These are phyloP conservation scores for Monopis laevigella DNA, from an alignment of 2,888 invertebrate species.

Conservation along the genomic window DNA sequence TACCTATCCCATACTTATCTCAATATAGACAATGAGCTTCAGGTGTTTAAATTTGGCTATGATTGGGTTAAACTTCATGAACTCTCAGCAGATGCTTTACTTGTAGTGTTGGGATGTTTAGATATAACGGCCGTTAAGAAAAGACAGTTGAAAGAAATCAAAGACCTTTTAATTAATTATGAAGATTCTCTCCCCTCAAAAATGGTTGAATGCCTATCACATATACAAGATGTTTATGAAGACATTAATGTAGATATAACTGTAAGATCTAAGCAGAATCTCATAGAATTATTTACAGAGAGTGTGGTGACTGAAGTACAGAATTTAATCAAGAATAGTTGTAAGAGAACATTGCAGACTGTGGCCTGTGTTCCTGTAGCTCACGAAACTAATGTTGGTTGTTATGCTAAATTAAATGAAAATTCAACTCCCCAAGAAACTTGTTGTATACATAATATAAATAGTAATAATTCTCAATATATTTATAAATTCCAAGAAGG, in stretches of 20 bases:
- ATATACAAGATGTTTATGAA: slow-evolving; percentile 23
- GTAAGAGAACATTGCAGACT: slow-evolving; percentile 27
- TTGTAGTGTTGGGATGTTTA: slow-evolving; percentile 42
- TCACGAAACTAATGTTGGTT: no score
- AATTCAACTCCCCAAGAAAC: not conserved
- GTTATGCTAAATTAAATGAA: not conserved
- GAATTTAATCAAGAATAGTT: slow-evolving; percentile 32
- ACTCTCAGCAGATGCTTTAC: slow-evolving; percentile 36
- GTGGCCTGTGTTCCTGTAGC: slow-evolving; percentile 37
- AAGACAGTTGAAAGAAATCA: slow-evolving; percentile 32
- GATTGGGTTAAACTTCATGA: slow-evolving; percentile 35
- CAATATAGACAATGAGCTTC: slow-evolving; percentile 33
- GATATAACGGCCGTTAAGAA: slow-evolving; percentile 32
- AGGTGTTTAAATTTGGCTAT: slow-evolving; percentile 48
- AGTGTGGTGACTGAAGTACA: slow-evolving; percentile 39
- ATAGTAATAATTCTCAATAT: no score
- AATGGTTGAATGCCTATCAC: slow-evolving; percentile 35
- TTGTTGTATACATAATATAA: not conserved
- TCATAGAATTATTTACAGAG: slow-evolving; percentile 35
- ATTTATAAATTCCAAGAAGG: slow-evolving; percentile 34
- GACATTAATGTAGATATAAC: slow-evolving; percentile 24
- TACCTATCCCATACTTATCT: slow-evolving; percentile 51
- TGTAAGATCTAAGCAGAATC: slow-evolving; percentile 20
- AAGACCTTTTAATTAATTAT: slow-evolving; percentile 26
- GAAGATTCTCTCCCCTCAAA: slow-evolving; percentile 34